Evolutionary conservation across 2,888 invertebrate species (phyloP), one percentile per base, ranked within the genome.

Genomic region (Arenicola marina): DNA sequence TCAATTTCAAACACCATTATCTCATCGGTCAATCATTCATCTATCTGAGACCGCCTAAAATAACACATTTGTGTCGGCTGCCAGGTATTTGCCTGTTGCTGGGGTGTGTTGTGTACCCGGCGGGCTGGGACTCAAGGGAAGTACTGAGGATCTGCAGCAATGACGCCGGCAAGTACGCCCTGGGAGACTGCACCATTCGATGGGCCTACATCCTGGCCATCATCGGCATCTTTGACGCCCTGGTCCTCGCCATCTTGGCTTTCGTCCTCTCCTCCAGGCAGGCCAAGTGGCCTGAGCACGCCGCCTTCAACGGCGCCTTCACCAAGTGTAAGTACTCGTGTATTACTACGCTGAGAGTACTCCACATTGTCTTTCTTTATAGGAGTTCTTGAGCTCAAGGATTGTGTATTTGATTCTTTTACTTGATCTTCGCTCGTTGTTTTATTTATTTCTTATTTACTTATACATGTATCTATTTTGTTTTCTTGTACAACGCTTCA

Each of bases 191-290:
- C 81, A 91, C 91, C 67, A 88, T 97, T 59, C 77, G 84, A 55
- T 85, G 85, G 85, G 95, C 95, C 2, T 95, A 93, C 84, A 89
- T 95, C 15, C 87, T 97, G 74, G 95, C 95, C 4, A 91, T 92
- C 65, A 93, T 97, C 67, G 94, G 91, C 0, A 91, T 92, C 60
- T 84, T 85, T 66, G 95, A 95, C 82, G 92, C 92, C 58, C 86
- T 90, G 57, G 92, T 94, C 65, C 86, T 95, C 68, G 89, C 95
- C 0, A 90, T 92, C 0, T 87, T 97, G 63, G 96, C 96, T 18
- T 96, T 97, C 85, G 93, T 95, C 75, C 87, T 97, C 72, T 95
- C 95, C 34, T 91, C 93, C 4, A 86, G 94, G 61, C 95, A 96
- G 83, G 80, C 80, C 28, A 77, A 77, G 45, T 29, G 28, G 48